Base-by-base conservation (phyloP, 2,888 invertebrate species). In the Sympetrum striolatum region DNA sequence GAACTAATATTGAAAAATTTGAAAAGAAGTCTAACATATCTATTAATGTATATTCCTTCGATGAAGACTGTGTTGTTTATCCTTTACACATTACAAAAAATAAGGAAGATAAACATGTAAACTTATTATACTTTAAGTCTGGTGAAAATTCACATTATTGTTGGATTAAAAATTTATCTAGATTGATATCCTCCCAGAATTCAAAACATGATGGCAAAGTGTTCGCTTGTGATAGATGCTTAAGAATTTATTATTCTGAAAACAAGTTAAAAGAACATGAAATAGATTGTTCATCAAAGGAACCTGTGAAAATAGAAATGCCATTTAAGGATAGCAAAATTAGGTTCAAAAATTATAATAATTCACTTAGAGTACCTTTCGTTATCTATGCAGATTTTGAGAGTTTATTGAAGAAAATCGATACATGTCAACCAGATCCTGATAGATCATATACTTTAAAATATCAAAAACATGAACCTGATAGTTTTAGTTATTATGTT, bases 131-230 rank as follows among this genome's bases (percentile, higher is more conserved):
- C n/a, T n/a, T n/a, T n/a, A n/a, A n/a, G n/a, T n/a, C n/a, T n/a
- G n/a, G n/a, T n/a, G n/a, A n/a, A n/a, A n/a, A n/a, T n/a, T n/a
- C n/a, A n/a, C n/a, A n/a, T n/a, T n/a, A n/a, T n/a, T n/a, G n/a
- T n/a, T n/a, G n/a, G n/a, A n/a, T n/a, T n/a, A n/a, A n/a, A n/a
- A n/a, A n/a, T n/a, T n/a, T n/a, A 18, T 14, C 91, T 6, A 37
- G 91, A 81, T 81, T 92, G 3, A 18, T 91, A 12, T 22, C 25
- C n/a, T n/a, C 25, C 15, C 92, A 91, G 91, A 22, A 91, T 35
- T 80, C 90, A 15, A 81, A 90, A 90, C 90, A 90, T 86, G 79
- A 91, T 37, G 91, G 91, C 82, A 90, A 91, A 31, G 2, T 39
- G 6, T 39, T 39, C 39, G 39, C 39, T 39, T 39, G 39, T 39